Conservation (phyloP, 2,888 invertebrate genomes). For the Euproctis similis region DNA sequence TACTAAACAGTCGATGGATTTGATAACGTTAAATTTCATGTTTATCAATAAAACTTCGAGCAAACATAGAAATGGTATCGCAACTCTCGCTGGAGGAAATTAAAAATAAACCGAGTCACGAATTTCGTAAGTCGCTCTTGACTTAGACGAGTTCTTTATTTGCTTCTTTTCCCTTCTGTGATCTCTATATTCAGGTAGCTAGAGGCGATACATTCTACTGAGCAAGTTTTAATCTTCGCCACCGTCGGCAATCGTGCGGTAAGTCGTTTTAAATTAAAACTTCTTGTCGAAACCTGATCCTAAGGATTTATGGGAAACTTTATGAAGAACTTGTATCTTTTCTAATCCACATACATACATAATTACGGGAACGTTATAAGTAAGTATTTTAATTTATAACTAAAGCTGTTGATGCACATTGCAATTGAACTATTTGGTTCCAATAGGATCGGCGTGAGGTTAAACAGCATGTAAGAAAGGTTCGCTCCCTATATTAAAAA, state of each 20-base stretch:
- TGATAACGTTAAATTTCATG: too few species aligned
- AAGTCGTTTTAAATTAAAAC: slow-evolving; percentile 44
- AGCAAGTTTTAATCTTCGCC: slow-evolving; percentile 50
- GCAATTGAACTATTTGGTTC: too few species aligned
- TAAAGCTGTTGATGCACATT: too few species aligned
- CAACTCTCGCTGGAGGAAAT: slow-evolving; percentile 16
- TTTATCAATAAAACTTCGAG: slow-evolving; percentile 1
- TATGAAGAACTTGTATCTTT: slow-evolving; percentile 23
- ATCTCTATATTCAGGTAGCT: slow-evolving; percentile 31
- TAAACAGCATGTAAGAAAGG: too few species aligned
- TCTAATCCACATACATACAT: slow-evolving; percentile 13
- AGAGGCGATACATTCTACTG: slow-evolving; percentile 32
- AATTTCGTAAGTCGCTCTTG: slow-evolving; percentile 9
- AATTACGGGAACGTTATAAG: too few species aligned
- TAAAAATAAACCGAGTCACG: slow-evolving; percentile 17
- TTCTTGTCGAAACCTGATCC: slow-evolving; percentile 20
- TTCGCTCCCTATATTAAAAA: too few species aligned
- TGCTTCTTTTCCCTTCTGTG: slow-evolving; percentile 28
- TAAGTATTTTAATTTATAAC: too few species aligned
- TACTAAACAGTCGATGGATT: too few species aligned
- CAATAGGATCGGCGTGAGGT: too few species aligned
- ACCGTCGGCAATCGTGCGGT: slow-evolving; percentile 50
- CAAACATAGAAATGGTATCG: slow-evolving; percentile 5
- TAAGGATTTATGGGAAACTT: slow-evolving; percentile 20
- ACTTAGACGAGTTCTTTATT: slow-evolving; percentile 28